A percentile compares a stretch with the other conserved stretches of the same genome.
Conservation (phyloP, 2,113 vertebrate genomes). For the Pelecanoides urinatrix region DNA sequence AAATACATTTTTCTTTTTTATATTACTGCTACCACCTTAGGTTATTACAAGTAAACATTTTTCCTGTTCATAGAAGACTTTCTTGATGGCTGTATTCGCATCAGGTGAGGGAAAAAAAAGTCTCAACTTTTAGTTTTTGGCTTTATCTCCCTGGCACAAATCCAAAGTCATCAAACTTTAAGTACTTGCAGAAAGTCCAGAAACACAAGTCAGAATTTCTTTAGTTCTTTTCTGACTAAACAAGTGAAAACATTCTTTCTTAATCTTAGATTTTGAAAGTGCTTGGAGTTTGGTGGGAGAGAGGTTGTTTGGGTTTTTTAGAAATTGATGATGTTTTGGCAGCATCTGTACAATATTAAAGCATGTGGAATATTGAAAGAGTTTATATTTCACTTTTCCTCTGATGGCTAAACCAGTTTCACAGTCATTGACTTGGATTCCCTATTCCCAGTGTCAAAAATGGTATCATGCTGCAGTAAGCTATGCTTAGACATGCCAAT, state of each 20-base stretch:
- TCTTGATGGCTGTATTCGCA: background rate
- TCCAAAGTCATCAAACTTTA: background rate
- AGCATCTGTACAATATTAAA: background rate
- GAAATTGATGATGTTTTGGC: background rate
- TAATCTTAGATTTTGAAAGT: background rate
- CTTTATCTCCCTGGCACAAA: background rate
- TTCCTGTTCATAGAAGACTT: background rate
- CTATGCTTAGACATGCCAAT: background rate
- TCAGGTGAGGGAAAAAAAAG: background rate
- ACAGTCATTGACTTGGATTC: background rate
- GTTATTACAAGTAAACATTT: background rate
- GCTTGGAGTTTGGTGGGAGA: background rate
- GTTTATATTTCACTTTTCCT: background rate
- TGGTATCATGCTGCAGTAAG: background rate
- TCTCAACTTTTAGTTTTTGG: background rate
- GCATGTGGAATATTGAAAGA: background rate
- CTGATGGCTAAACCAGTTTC: background rate
- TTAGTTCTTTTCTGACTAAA: background rate
- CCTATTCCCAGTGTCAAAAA: background rate
- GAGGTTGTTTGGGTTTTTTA: background rate
- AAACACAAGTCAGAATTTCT: background rate
- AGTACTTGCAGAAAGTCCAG: background rate
- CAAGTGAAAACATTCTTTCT: background rate
- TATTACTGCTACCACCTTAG: background rate
- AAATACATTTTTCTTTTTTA: background rate